phyloP scores from a whole-genome alignment of 2,888 invertebrate species.

The Rhaphigaster nebulosa region DNA sequence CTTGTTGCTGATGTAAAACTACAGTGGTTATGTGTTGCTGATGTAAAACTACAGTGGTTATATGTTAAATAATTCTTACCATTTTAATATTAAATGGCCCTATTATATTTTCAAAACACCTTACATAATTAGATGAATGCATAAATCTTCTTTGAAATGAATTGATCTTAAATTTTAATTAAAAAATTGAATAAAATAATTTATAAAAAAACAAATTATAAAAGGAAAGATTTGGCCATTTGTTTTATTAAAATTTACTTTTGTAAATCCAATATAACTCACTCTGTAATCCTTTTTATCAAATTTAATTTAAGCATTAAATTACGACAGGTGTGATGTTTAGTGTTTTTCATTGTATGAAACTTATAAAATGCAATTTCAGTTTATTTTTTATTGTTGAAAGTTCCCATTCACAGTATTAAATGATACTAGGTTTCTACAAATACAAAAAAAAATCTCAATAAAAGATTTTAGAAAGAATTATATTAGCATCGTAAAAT shows the following conservation, averaged over 20 bases:
- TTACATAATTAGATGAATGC: not conserved
- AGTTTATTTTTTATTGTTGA: not conserved
- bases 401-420: not conserved
- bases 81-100: constrained; percentile 21
- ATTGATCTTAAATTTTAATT: not conserved
- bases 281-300: not conserved
- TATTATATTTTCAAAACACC: not conserved
- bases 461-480: not conserved
- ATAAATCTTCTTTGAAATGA: not conserved
- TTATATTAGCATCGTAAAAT: not conserved
- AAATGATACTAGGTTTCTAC: not conserved
- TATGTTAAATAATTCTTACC: not conserved
- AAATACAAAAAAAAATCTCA: not conserved
- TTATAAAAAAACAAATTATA: not conserved
- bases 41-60: not conserved
- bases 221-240: not conserved
- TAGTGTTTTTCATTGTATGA: not conserved
- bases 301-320: not conserved
- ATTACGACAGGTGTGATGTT: not conserved
- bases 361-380: not conserved
- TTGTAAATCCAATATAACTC: not conserved
- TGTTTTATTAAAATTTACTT: not conserved
- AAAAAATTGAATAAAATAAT: not conserved
- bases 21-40: not conserved
- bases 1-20: not conserved